Conservation (phyloP, 2,797 vertebrate genomes). For the Lemur catta region DNA sequence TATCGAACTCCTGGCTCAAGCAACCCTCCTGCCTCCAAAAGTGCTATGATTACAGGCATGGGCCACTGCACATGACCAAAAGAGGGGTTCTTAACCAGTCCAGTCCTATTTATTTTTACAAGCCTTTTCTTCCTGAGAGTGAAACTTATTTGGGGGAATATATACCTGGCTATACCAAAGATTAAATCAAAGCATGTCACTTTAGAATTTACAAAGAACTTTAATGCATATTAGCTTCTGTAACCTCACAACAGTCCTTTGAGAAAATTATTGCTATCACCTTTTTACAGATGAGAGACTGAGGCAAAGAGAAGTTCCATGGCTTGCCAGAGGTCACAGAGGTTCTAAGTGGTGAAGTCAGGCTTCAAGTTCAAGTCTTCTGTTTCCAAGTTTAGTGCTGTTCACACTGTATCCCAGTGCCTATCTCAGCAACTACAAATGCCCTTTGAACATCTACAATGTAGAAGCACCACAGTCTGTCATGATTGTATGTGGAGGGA, state of each 20-base stretch:
- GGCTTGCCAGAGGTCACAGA: not conserved
- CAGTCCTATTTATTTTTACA: not conserved
- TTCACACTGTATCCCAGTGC: not conserved
- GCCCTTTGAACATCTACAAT: not conserved
- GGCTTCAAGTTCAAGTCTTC: not conserved
- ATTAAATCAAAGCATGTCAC: not conserved
- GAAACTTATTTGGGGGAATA: not conserved
- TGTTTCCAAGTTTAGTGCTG: not conserved
- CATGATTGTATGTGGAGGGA: not conserved
- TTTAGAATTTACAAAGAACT: slow-evolving; percentile 10
- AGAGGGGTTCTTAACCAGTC: not conserved
- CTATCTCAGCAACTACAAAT: not conserved
- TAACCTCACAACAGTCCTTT: not conserved
- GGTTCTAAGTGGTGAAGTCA: not conserved
- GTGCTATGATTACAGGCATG: not conserved
- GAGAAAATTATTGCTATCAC: not conserved
- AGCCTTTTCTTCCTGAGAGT: not conserved
- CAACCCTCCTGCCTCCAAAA: not conserved
- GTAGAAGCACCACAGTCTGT: not conserved
- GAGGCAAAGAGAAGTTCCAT: not conserved
- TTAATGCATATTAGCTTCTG: not conserved
- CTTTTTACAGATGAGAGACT: not conserved
- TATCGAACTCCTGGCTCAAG: not conserved
- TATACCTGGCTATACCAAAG: not conserved
- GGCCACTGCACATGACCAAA: not conserved